Evolutionary conservation across 2,113 vertebrate species (phyloP), one percentile per base, ranked within the genome.

Genomic region (Rhinolophus sinicus): DNA sequence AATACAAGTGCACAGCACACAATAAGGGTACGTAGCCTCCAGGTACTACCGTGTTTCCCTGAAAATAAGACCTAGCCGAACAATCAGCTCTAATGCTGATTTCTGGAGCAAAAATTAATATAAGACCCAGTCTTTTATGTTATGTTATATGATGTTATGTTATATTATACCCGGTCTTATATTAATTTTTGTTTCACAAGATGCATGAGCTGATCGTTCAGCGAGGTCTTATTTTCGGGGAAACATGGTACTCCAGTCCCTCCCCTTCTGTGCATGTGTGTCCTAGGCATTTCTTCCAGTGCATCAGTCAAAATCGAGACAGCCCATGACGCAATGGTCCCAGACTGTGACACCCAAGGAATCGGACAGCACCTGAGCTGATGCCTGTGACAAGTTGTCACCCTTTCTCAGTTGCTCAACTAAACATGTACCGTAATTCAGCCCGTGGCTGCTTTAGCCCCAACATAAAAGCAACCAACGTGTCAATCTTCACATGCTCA

Each of bases 401-500:
- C 30, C 65, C 40, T 83, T 94, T 77, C 80, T 7, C 12, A 92
- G 44, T 24, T 77, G 78, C 56, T 81, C 78, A 80, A 93, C 52
- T 76, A 70, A 92, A 90, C 73, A 86, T 7, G 28, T 8, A 75
- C 13, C 89, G 65, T 77, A 89, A 91, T 58, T 88, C 69, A 93
- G 85, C 88, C 75, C 85, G 83, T 0, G 0, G 60, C 78, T 90
- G 67, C 38, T 85, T 94, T 60, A 38, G 60, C 40, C 62, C 65
- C 76, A 73, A 62, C 60, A 54, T 47, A 90, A 95, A 44, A 76
- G 35, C 65, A 65, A 58, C 38, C 52, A 94, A 85, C 56, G 85
- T 16, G 85, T 69, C 65, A 72, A n/a, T 90, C 89, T 96, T 94
- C 70, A 93, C 33, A 82, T 62, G 88, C 64, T 96, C 97, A 90